Conservation (phyloP, 2,888 invertebrate genomes). For the Odontocolon sp. region DNA sequence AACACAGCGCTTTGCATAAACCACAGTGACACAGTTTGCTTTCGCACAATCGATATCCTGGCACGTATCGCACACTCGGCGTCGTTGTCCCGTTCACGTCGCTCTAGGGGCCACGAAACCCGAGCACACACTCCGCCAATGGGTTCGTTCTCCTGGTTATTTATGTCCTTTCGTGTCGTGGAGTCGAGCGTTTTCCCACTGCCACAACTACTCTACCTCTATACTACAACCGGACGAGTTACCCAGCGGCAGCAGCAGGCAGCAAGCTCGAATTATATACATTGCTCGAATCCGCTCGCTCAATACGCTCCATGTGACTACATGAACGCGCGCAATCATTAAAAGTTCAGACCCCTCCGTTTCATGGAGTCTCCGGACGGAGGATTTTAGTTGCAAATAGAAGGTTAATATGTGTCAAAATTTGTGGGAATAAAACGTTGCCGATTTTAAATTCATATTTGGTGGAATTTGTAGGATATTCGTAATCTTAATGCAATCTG, state of each 20-base stretch:
- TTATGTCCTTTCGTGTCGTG: conserved; percentile 53
- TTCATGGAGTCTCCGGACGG: background rate
- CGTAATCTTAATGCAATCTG: no score
- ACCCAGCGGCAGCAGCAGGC: conserved; percentile 36
- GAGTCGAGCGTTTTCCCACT: conserved; percentile 37
- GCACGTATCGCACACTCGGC: conserved; percentile 56
- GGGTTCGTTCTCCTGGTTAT: conserved; percentile 57
- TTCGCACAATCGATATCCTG: conserved; percentile 68
- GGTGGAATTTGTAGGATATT: no score
- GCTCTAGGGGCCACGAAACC: conserved; percentile 19
- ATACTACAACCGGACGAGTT: conserved; percentile 40
- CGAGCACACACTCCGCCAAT: conserved; percentile 35
- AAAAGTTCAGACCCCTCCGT: conserved; percentile 38
- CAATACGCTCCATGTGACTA: conserved; percentile 13
- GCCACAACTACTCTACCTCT: conserved; percentile 29
- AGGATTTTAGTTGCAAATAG: background rate
- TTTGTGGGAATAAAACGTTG: no score
- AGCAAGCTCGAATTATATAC: conserved; percentile 6
- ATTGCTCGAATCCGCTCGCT: conserved; percentile 25
- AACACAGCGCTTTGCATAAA: conserved; percentile 64
- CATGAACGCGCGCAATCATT: conserved; percentile 38
- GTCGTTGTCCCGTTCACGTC: conserved; percentile 9
- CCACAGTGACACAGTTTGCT: conserved; percentile 69
- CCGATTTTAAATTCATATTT: no score
- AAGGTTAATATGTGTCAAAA: no score